Percentiles rank a stretch among this genome's conserved stretches.
These are phyloP conservation scores for Phengaris arion DNA, from an alignment of 2,888 invertebrate species.

Conservation along the genomic window DNA sequence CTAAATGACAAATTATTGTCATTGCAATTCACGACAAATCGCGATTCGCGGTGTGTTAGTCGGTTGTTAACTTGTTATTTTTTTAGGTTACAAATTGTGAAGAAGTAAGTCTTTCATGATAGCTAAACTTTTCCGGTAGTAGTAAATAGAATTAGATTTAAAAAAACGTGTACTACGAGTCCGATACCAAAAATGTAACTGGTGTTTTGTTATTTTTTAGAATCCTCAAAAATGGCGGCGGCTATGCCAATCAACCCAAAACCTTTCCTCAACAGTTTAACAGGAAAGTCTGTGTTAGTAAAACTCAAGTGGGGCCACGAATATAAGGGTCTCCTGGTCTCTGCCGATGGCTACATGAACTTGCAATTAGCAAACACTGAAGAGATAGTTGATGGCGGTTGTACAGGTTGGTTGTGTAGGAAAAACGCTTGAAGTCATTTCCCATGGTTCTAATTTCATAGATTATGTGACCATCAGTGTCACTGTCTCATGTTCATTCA, in stretches of 20 bases:
- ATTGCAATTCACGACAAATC: neutral
- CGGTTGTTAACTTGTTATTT: neutral
- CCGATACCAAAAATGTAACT: neutral
- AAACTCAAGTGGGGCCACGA: slow-evolving; percentile 99
- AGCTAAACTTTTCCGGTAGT: too few relatives aligned
- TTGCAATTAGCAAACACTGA: slow-evolving; percentile 98
- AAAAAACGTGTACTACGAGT: too few relatives aligned
- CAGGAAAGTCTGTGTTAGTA: slow-evolving; percentile 98
- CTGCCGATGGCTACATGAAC: slow-evolving; percentile 99
- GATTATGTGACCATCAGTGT: too few relatives aligned
- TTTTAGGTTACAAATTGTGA: slow-evolving; percentile 28
- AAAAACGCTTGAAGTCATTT: too few relatives aligned
- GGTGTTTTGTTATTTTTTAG: slow-evolving; percentile 34
- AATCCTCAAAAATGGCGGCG: slow-evolving; percentile 81
- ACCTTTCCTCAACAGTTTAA: slow-evolving; percentile 98
- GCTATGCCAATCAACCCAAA: slow-evolving; percentile 99
- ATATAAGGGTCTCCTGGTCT: slow-evolving; percentile 98
- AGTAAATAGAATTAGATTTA: neutral
- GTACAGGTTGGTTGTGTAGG: slow-evolving; percentile 82
- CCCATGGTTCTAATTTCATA: too few relatives aligned
- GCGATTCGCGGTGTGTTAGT: neutral
- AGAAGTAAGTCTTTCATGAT: slow-evolving; percentile 10
- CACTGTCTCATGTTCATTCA: too few relatives aligned
- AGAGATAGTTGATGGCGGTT: slow-evolving; percentile 95
- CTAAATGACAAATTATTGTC: too few relatives aligned